Base-by-base conservation (phyloP, 2,113 vertebrate species). In the Daboia siamensis region DNA sequence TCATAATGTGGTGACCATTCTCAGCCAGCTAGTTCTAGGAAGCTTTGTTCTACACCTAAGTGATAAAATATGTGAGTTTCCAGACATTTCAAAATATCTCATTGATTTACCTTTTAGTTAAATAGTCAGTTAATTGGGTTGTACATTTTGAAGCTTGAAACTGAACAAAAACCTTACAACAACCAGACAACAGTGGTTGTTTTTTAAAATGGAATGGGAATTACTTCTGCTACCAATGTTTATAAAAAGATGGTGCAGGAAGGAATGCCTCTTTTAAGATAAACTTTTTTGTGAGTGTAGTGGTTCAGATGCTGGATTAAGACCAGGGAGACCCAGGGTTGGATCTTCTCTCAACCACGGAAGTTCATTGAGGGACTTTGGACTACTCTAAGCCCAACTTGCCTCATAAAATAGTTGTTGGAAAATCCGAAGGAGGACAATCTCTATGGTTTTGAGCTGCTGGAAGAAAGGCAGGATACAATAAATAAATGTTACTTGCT, bases 61-160 rank as follows among this genome's bases (percentile, higher is more conserved):
- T 95, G 90, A 86, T 39, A 44, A 94, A 94, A 61, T 90, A 15
- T 88, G 91, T 93, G 52, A 0, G 24, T 87, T 92, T 89, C 69
- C 44, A 39, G 26, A 61, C 55, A 56, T 55, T 57, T 57, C 33
- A 26, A 87, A 51, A 87, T 29, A 26, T 4, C 86, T 29, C 4
- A 26, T 52, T 48, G 86, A 39, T 80, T 87, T 13, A 29, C 56
- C n/a, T 64, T 39, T 69, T 52, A 29, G 48, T 87, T 55, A 29
- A 54, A 23, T 91, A 29, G 17, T 4, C 44, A 39, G 54, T 55
- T 87, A 24, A 44, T 54, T 74, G 74, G 33, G 54, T 85, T 91
- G 56, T 24, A 4, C 33, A 52, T 69, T 54, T 51, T 20, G 86
- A 48, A 51, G 8, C 11, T 52, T 64, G 7, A 54, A 10, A 39